Base-by-base conservation (phyloP, 2,113 vertebrate species). In the Corythaixoides concolor region DNA sequence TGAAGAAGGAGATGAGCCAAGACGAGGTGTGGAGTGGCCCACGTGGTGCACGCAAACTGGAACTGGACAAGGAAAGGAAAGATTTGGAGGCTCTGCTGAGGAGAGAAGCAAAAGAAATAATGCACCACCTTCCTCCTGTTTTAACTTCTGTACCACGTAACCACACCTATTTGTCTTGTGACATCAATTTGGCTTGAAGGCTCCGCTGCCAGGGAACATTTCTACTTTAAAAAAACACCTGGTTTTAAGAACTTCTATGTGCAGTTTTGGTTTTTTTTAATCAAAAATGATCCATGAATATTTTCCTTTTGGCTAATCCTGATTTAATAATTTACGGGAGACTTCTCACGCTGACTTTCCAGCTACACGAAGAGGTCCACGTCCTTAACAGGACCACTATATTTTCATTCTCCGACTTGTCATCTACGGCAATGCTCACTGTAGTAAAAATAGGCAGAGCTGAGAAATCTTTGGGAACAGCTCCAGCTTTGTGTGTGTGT, bases 391-490 rank as follows among this genome's bases (percentile, higher is more conserved):
- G 77, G 90, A 85, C 33, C 39, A 27, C 85, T 88, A 26, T 27
- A 45, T 52, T 69, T 56, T 72, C 24, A 15, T 79, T 93, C 50
- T 85, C 59, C 0, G 0, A 66, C 82, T 76, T 90, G 79, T 86
- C 85, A 69, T 21, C 75, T 62, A 59, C 53, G 53, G 75, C 72
- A 33, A 8, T 3, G 12, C 56, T 94, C 87, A 83, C 55, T 30
- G 27, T 58, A 92, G 88, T 84, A 97, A 93, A 96, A 96, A 69
- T 77, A 94, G 85, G 75, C 72, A 93, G 94, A 90, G 39, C 53
- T 90, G 86, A 90, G 79, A 88, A 89, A 89, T 30, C 74, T 91
- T 89, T 63, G 79, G 85, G 56, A 87, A 64, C 12, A 39, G 50
- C 63, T 80, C 85, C 59, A 80, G 60, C 75, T 95, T 80, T 83